Evolutionary conservation across 2,113 vertebrate genomes (phyloP).

Genomic region (Pelobates fuscus): DNA sequence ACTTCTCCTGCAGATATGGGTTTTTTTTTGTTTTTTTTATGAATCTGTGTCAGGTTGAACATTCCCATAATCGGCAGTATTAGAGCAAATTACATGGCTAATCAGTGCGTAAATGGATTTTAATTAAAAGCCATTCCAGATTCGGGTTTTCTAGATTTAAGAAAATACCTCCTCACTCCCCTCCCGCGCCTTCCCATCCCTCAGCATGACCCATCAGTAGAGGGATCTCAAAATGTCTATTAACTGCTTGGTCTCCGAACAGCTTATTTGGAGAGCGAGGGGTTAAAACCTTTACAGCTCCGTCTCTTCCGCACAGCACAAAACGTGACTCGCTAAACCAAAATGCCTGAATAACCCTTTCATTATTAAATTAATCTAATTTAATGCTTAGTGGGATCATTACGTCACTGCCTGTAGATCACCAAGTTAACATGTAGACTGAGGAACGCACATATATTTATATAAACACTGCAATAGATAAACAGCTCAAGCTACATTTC

Average conservation of each 20-base stretch:
- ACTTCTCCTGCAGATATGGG: slow-evolving; percentile 22
- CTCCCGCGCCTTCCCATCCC: background rate
- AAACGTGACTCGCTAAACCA: too few relatives aligned
- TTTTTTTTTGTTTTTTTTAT: slow-evolving; percentile 21
- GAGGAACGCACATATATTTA: too few relatives aligned
- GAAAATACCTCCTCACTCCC: slow-evolving; percentile 45
- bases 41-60: slow-evolving; percentile 55
- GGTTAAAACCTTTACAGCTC: background rate
- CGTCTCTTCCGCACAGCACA: too few relatives aligned
- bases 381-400: too few relatives aligned
- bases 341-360: too few relatives aligned
- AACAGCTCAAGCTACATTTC: too few relatives aligned
- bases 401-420: too few relatives aligned
- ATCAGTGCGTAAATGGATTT: slow-evolving; percentile 69
- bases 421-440: too few relatives aligned
- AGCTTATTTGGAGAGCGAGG: background rate
- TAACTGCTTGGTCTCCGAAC: slow-evolving; percentile 5
- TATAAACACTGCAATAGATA: too few relatives aligned
- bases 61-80: slow-evolving; percentile 67
- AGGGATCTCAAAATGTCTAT: background rate
- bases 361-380: too few relatives aligned
- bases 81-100: slow-evolving; percentile 64
- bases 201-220: slow-evolving; percentile 20
- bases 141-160: slow-evolving; percentile 61
- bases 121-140: slow-evolving; percentile 66